Base-by-base conservation (phyloP, 2,113 vertebrate genomes). In the Tiliqua scincoides region DNA sequence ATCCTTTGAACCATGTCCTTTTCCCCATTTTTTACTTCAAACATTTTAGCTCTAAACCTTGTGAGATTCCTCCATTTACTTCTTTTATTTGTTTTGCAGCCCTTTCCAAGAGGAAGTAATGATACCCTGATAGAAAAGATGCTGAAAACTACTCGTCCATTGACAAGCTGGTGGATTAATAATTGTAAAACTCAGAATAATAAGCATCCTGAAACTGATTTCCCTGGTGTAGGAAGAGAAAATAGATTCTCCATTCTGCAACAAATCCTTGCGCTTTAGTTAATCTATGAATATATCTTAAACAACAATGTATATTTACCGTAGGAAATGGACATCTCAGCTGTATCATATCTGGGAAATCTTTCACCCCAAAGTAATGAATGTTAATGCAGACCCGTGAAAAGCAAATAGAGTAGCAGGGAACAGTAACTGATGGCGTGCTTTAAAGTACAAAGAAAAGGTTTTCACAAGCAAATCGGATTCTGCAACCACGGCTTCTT, bases 161-260 rank as follows among this genome's bases (percentile, higher is more conserved):
- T 75, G 82, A 84, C 82, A 84, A 63, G 71, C 11, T 84, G 59
- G 82, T 63, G 27, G 82, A 84, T 75, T 75, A 75, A 84, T 84
- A 84, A 75, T 63, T 14, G 71, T 84, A 75, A 65, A 74, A 84
- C 71, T 75, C 37, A 75, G 71, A 75, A 84, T 74, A 84, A 84
- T 84, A 75, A 59, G 59, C 25, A 63, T 52, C 18, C 71, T 63
- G 59, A 61, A 84, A 75, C 63, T 84, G 18, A 74, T 84, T 65
- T 75, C 71, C 27, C 68, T 48, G 72, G 59, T 75, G 72, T 59
- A 84, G 63, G 70, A 74, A 74, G 59, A 57, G 57, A 74, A 83
- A 84, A 84, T 75, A 75, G 52, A 72, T 83, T 72, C 59, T 63
- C 30, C 18, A 63, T 75, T 48, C 59, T 11, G 23, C 57, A 73